These are phyloP conservation scores for Oedothorax gibbosus DNA, from an alignment of 1,140 invertebrate species.

Conservation along the genomic window DNA sequence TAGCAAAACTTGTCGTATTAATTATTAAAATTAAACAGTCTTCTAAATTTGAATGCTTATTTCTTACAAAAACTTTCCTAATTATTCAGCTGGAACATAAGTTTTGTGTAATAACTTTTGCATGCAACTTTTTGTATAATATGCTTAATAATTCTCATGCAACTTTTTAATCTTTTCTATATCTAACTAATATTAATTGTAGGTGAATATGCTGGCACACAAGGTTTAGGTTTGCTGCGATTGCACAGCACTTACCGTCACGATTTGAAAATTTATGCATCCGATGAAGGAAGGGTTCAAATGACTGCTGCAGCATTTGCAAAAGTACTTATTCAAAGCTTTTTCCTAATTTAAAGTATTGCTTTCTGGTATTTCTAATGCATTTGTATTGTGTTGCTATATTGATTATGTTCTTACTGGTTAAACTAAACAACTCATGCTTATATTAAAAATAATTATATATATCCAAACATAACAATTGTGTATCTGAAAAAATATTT, in stretches of 20 bases:
- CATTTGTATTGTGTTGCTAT: not conserved
- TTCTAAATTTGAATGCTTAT: too few relatives aligned
- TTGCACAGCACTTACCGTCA: slow-evolving; percentile 98
- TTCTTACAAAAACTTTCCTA: too few relatives aligned
- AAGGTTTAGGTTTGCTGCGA: slow-evolving; percentile 90
- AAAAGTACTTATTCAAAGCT: slow-evolving; percentile 75
- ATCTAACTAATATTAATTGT: slow-evolving; percentile 31
- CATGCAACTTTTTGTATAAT: not conserved
- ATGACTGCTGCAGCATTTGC: slow-evolving; percentile 99
- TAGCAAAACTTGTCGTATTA: too few relatives aligned
- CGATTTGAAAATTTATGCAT: slow-evolving; percentile 99
- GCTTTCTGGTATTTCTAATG: not conserved
- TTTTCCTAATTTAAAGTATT: not conserved
- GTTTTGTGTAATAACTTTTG: slow-evolving; percentile 16
- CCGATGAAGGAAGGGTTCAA: slow-evolving; percentile 98
- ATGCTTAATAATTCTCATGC: not conserved
- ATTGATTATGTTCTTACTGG: too few relatives aligned
- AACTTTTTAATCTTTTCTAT: not conserved
- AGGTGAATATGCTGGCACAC: slow-evolving; percentile 89
- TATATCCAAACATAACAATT: too few relatives aligned
- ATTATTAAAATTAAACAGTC: too few relatives aligned
- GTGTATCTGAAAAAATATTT: too few relatives aligned
- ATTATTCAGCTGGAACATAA: slow-evolving; percentile 7
- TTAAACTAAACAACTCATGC: too few relatives aligned
- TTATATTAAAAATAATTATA: too few relatives aligned